Evolutionary conservation across 2,113 vertebrate genomes (phyloP), one percentile per base, ranked within the genome.

Genomic region (Acinonyx jubatus): DNA sequence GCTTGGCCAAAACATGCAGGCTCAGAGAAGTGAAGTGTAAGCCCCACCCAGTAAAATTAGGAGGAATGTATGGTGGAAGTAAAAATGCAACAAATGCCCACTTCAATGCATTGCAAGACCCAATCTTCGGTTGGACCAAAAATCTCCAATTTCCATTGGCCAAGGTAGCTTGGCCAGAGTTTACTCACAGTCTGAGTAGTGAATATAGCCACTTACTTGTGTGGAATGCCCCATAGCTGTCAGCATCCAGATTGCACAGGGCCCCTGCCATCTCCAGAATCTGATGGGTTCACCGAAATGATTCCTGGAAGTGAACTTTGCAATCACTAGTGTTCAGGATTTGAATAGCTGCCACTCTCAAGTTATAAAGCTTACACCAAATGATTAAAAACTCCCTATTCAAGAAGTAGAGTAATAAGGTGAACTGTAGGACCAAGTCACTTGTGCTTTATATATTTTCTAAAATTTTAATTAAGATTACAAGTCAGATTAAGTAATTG

Each of bases 401-500:
- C 31, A 83, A 55, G 12, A 68, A 36, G 14, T 4, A 11, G n/a
- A 61, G 25, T 29, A 65, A n/a, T 2, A 25, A 91, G 36, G 27
- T n/a, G 36, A 93, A 82, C 65, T 41, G 1, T 33, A 81, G 74
- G 36, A 8, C 71, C 82, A 18, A 57, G 4, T 27, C 52, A 33
- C 84, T 69, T 23, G 12, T 29, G 48, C 48, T 89, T 81, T 61
- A 79, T 55, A n/a, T 78, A 63, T 36, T 50, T 82, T 91, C 80
- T 76, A 66, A 61, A 61, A 50, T 83, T 78, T 81, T 82, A 76
- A 92, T 89, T 91, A 94, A 95, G 89, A 92, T 97, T 96, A 84
- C 73, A 92, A 82, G 66, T 76, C 52, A 96, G 87, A 95, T 91
- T 69, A 95, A 93, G 79, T 63, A 48, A 87, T 68, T 76, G 55